Base-by-base conservation (phyloP, 2,888 invertebrate species). In the Saturnia pavonia region DNA sequence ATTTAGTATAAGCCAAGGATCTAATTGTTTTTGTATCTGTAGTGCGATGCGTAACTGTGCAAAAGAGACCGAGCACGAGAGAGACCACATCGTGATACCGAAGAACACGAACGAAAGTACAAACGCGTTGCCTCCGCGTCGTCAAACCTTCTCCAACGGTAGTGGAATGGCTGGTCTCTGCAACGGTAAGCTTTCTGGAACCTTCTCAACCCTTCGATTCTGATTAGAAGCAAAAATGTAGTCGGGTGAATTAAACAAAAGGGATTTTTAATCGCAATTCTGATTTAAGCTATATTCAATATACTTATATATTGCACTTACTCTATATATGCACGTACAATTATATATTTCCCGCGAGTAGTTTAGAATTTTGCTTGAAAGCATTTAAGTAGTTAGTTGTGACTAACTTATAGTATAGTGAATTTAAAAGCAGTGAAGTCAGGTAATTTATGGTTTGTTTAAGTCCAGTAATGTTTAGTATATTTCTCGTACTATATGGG, bases 31-130 rank as follows among this genome's bases (percentile, higher is more conserved):
- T 45, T n/a, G 1, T 25, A 27, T 9, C 83, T 94, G 34, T 89
- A 96, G 96, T 82, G 96, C 96, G 42, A 96, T 96, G 96, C 94
- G 95, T 22, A 95, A 95, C 79, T 95, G 88, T 94, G 95, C 88
- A 79, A 94, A 88, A 86, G 92, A 84, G 95, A 95, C 84, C 81
- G 95, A 88, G 94, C 90, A 92, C 76, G 92, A 92, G 74, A 87
- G 89, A 67, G 92, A 92, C 74, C 92, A 92, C 78, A 96, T 96
- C 77, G 92, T 96, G 45, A 92, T 94, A 12, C 96, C 97, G 7
- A 95, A 95, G 82, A 91, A 91, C 70, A 96, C 96, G 57, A 96
- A 95, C 66, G 97, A 97, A 86, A 83, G 84, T 4, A 74, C 81
- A n/a, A 95, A 96, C 69, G 95, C 96, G 42, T 96, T 96, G 82